Evolutionary conservation across 2,888 invertebrate genomes (phyloP).

Genomic region (Mesorhabditis belari): DNA sequence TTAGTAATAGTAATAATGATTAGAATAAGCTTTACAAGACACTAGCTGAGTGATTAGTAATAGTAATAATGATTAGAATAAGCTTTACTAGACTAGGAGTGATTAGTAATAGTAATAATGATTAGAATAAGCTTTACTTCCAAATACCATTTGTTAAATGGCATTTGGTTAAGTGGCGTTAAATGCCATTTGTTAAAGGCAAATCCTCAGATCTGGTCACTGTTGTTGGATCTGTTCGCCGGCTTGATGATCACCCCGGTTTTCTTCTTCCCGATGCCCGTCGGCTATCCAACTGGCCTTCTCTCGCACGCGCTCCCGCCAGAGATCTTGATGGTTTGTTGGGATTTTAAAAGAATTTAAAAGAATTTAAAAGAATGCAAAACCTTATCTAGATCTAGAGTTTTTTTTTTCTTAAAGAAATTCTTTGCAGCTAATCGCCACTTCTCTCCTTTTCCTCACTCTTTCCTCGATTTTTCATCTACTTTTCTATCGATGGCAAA

Average conservation of each 20-base stretch:
- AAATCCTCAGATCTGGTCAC: neutral
- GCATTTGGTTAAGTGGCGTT: too few relatives aligned
- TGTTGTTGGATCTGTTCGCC: neutral
- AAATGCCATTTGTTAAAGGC: too few relatives aligned
- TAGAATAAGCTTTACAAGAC: too few relatives aligned
- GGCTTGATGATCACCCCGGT: neutral
- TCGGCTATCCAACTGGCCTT: neutral
- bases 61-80: too few relatives aligned
- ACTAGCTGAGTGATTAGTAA: too few relatives aligned
- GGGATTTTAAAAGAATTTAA: neutral
- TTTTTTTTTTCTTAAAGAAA: neutral
- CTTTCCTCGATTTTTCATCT: neutral
- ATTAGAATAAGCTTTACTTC: too few relatives aligned
- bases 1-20: too few relatives aligned
- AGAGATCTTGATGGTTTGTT: neutral
- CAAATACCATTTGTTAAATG: too few relatives aligned
- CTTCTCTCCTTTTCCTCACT: neutral
- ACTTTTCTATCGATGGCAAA: neutral
- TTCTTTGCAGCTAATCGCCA: neutral
- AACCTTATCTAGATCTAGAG: too few relatives aligned
- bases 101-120: too few relatives aligned
- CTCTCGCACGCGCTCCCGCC: neutral
- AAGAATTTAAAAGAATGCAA: neutral
- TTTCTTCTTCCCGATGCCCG: neutral
- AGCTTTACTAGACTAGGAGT: too few relatives aligned